Evolutionary conservation across 35 echinoderm and acorn worm species (phyloP).

Genomic region (Chiridota heheva): DNA sequence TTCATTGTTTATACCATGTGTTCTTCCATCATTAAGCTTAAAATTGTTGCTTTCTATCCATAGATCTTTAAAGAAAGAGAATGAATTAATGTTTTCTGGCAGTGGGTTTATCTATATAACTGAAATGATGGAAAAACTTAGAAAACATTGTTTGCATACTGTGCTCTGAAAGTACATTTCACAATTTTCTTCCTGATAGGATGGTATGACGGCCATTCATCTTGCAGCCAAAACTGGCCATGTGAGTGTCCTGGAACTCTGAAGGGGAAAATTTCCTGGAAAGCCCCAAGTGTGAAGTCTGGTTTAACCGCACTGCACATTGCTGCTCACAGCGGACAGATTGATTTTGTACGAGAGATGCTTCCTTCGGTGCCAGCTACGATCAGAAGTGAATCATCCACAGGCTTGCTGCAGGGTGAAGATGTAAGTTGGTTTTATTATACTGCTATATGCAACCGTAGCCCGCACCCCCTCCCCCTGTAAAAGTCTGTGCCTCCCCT

Average conservation of each 20-base stretch:
- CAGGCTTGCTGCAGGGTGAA: constrained; percentile 49
- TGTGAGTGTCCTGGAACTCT: constrained; percentile 79
- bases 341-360: constrained; percentile 96
- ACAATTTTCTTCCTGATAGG: constrained; percentile 45
- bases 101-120: too few relatives aligned
- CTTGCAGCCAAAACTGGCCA: constrained; percentile 83
- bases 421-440: constrained; percentile 76
- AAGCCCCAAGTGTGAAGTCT: constrained; percentile 85
- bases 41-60: too few relatives aligned
- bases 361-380: constrained; percentile 82
- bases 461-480: too few relatives aligned
- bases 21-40: too few relatives aligned
- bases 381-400: constrained; percentile 65
- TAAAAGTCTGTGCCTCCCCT: too few relatives aligned
- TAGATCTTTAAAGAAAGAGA: too few relatives aligned
- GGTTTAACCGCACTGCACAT: constrained; percentile 93
- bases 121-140: too few relatives aligned
- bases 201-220: constrained; percentile 97
- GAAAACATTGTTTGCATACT: too few relatives aligned
- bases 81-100: too few relatives aligned
- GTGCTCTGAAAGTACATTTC: too few relatives aligned
- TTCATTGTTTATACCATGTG: too few relatives aligned
- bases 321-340: constrained; percentile 88
- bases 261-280: constrained; percentile 83
- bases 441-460: too few relatives aligned